Evolutionary conservation across 2,888 invertebrate genomes (phyloP).

Genomic region (Oeneis ivallda): DNA sequence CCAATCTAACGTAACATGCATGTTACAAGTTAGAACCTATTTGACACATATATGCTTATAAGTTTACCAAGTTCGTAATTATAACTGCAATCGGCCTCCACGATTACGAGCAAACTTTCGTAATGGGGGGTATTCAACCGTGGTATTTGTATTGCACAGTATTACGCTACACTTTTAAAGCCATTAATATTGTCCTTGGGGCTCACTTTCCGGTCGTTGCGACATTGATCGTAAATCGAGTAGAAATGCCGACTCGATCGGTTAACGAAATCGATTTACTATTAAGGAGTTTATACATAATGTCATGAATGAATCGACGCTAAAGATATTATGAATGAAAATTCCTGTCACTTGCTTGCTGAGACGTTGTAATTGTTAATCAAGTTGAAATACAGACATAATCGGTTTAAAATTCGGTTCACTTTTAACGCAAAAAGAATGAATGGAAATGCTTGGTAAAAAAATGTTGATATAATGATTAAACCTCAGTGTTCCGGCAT

Average conservation of each 20-base stretch:
- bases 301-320: slow-evolving; percentile 5
- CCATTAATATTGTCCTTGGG: slow-evolving; percentile 48
- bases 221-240: slow-evolving; percentile 42
- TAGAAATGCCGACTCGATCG: slow-evolving; percentile 36
- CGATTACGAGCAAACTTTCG: slow-evolving; percentile 39
- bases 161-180: slow-evolving; percentile 43
- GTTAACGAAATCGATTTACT: slow-evolving; percentile 28
- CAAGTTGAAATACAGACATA: neutral
- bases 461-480: neutral
- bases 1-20: slow-evolving; percentile 11
- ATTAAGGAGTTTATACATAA: slow-evolving; percentile 30
- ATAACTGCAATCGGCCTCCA: slow-evolving; percentile 34
- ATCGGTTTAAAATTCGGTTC: neutral
- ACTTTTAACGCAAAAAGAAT: neutral
- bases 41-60: slow-evolving; percentile 33
- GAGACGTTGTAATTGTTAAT: neutral
- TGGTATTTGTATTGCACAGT: slow-evolving; percentile 39
- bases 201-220: slow-evolving; percentile 45
- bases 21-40: slow-evolving; percentile 10
- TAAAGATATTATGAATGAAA: slow-evolving; percentile 10
- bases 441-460: neutral
- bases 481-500: neutral
- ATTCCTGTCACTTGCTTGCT: neutral
- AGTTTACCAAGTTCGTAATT: slow-evolving; percentile 19
- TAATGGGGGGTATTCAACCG: slow-evolving; percentile 42